Evolutionary conservation across 2,888 invertebrate genomes (phyloP).

Genomic region (Stegophylla sp.): DNA sequence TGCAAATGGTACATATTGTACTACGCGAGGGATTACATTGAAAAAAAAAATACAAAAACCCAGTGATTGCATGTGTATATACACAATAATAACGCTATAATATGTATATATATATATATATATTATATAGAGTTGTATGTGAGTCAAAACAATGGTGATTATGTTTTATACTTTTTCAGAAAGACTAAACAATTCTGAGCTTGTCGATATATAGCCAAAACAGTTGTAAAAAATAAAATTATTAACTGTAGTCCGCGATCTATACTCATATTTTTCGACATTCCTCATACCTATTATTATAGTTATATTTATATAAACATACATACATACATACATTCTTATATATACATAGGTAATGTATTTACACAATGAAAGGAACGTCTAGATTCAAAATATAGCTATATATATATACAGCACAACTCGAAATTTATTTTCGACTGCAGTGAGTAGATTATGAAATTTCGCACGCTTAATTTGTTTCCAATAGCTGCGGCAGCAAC

Average conservation of each 20-base stretch:
- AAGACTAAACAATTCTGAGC: constrained; percentile 25
- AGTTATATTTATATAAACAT: background rate
- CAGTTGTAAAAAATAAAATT: constrained; percentile 12
- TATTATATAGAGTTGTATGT: no score
- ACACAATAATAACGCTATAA: no score
- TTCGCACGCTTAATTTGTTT: constrained; percentile 49
- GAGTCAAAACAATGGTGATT: constrained; percentile 26
- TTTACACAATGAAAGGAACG: background rate
- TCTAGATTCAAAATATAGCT: background rate
- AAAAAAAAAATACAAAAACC: background rate
- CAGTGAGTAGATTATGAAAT: constrained; percentile 46
- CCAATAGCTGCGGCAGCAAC: no score
- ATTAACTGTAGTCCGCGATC: background rate
- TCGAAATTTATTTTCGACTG: constrained; percentile 1
- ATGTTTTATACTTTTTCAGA: background rate
- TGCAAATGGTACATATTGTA: background rate
- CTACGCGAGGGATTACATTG: background rate
- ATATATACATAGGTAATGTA: background rate
- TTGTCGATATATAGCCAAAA: constrained; percentile 12
- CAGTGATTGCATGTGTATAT: background rate
- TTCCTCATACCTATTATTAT: background rate
- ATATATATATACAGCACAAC: background rate
- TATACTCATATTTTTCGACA: background rate
- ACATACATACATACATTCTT: no score
- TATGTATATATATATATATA: background rate